Evolutionary conservation across 1,140 invertebrate genomes (phyloP).

Genomic region (Drosophila nebulosa): DNA sequence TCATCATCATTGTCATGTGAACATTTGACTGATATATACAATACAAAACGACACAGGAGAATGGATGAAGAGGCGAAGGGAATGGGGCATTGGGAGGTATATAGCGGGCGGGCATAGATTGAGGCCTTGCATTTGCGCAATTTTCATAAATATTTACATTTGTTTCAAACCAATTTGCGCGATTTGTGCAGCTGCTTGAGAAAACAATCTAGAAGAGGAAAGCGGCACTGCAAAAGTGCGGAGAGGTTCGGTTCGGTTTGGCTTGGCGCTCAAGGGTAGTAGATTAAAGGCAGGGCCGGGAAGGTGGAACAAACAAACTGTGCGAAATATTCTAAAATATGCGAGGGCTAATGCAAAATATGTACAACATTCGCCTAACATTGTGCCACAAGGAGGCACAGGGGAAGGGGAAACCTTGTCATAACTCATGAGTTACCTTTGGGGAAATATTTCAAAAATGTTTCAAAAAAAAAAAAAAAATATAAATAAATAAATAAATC

Average conservation of each 20-base stretch:
- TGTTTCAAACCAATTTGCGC: constrained; percentile 74
- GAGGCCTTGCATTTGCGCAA: constrained; percentile 63
- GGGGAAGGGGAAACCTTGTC: too few relatives aligned
- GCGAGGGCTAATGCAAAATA: constrained; percentile 14
- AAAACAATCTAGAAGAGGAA: constrained; percentile 14
- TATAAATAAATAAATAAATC: too few relatives aligned
- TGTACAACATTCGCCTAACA: not conserved
- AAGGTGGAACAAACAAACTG: not conserved
- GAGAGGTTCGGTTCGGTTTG: too few relatives aligned
- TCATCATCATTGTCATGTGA: constrained; percentile 32
- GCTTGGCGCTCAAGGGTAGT: not conserved
- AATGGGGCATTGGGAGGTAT: not conserved
- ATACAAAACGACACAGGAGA: constrained; percentile 8
- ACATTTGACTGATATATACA: constrained; percentile 49
- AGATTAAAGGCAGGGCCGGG: not conserved
- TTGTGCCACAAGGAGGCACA: too few relatives aligned
- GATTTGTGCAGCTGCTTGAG: constrained; percentile 70
- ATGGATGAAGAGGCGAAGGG: not conserved
- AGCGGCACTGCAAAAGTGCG: not conserved
- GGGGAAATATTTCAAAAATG: too few relatives aligned
- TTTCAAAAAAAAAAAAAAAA: too few relatives aligned
- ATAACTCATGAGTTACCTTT: too few relatives aligned
- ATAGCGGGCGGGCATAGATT: not conserved
- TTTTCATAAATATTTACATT: constrained; percentile 78
- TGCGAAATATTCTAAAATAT: constrained; percentile 28